phyloP scores from a whole-genome alignment of 2,888 invertebrate genomes.

The Drosophila meridionalis region DNA sequence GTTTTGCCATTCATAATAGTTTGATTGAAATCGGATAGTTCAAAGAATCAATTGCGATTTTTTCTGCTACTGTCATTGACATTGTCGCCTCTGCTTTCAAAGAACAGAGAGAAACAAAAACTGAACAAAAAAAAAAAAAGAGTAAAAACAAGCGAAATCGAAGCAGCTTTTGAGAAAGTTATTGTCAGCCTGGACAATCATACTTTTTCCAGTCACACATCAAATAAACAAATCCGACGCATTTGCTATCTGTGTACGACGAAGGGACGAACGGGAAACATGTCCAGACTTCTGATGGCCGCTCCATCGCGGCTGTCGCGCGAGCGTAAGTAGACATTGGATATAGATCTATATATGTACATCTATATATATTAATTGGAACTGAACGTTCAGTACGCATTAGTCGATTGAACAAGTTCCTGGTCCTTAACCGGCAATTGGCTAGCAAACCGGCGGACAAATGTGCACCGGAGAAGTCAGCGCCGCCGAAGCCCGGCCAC shows the following conservation, averaged over 20 bases:
- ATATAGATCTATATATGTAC: background rate
- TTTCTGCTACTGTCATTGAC: background rate
- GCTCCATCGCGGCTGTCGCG: constrained; percentile 23
- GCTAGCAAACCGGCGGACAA: constrained; percentile 27
- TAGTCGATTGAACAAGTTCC: constrained; percentile 17
- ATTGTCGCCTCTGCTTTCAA: background rate
- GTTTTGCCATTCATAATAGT: background rate
- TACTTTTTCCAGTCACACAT: constrained; percentile 39
- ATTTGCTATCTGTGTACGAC: constrained; percentile 7
- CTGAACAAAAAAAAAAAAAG: background rate
- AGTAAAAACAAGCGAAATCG: constrained; percentile 12
- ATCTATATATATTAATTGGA: background rate
- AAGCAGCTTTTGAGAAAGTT: constrained; percentile 31
- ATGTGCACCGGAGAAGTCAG: constrained; percentile 8
- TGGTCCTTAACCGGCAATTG: constrained; percentile 31
- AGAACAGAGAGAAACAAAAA: background rate
- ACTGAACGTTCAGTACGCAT: constrained; percentile 20
- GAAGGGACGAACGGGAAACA: constrained; percentile 23
- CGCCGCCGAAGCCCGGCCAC: constrained; percentile 36
- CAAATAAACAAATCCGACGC: constrained; percentile 29
- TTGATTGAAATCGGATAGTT: background rate
- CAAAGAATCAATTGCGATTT: background rate
- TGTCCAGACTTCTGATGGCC: constrained; percentile 55
- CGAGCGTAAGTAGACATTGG: constrained; percentile 43
- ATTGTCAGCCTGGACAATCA: constrained; percentile 16